Evolutionary conservation across 2,888 invertebrate genomes (phyloP), one percentile per base, ranked within the genome.

Genomic region (Ferrisia virgata): DNA sequence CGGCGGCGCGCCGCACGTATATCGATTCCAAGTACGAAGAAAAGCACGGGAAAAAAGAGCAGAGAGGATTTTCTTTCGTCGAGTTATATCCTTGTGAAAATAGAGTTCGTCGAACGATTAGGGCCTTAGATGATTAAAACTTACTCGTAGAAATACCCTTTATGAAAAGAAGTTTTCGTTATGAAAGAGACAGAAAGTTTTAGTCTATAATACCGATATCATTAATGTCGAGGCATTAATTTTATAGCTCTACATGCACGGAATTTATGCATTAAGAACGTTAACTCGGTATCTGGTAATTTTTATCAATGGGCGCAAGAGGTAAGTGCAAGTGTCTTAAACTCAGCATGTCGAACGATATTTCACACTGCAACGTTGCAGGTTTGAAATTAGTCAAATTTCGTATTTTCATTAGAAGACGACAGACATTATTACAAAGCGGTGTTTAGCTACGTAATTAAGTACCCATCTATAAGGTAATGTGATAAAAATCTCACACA

Each of bases 91-190:
- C 15, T 64, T 13, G 64, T 28, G 31, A 64, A 64, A 64, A 15
- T 64, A 53, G 64, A 64, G 64, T 64, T 64, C 64, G 64, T 64
- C 25, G 64, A 64, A 64, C 64, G 64, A 64, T 64, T 64, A 64
- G 28, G 28, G 64, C 64, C 64, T 64, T 28, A 28, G 64, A 64
- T 64, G 64, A 64, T 64, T 64, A 64, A 64, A 64, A 64, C 64
- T 64, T 64, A 31, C 28, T 25, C 25, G 28, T 22, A 64, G 13
- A 64, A 28, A 28, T 28, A 22, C 22, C 18, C 53, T 53, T 64
- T 25, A 28, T 64, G 64, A 64, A 64, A 64, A 64, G 64, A 64
- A 64, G 28, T 64, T 64, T 64, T 13, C 64, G 28, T 64, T 64
- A 64, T 64, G 64, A 64, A 64, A 28, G 64, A 64, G 64, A 64